Conservation (phyloP, 2,113 vertebrate species). For the Pachypanchax playfairii region DNA sequence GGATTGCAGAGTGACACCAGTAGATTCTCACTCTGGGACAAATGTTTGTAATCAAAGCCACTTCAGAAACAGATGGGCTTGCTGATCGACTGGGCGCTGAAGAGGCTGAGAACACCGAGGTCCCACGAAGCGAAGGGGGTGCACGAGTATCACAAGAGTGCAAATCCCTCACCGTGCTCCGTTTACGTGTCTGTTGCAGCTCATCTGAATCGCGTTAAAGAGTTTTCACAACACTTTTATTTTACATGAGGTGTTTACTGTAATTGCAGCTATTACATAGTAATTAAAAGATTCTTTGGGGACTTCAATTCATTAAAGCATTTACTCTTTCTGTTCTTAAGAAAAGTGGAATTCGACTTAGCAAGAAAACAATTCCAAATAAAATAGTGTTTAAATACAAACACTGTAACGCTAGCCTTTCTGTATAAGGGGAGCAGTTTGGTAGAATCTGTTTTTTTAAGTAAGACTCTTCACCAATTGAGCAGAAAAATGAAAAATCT, state of each 20-base stretch:
- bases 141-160: conserved; percentile 8
- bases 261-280: conserved; percentile 30
- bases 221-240: conserved; percentile 9
- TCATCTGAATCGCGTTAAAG: conserved; percentile 33
- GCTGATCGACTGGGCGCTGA: conserved; percentile 39
- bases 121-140: conserved; percentile 28
- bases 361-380: conserved; percentile 4
- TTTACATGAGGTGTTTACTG: conserved; percentile 29
- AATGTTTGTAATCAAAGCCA: conserved; percentile 66
- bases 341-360: conserved; percentile 13
- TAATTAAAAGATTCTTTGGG: conserved; percentile 26
- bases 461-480: neutral
- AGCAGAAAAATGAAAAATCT: neutral
- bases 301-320: conserved; percentile 27
- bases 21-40: conserved; percentile 56
- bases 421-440: neutral
- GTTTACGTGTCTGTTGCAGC: conserved; percentile 7
- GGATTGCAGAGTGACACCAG: conserved; percentile 48
- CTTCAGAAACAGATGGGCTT: conserved; percentile 70
- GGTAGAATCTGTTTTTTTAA: conserved; percentile 4
- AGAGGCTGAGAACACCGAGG: conserved; percentile 47
- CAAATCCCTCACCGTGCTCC: conserved; percentile 8
- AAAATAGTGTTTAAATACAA: conserved; percentile 9
- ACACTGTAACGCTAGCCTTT: conserved; percentile 16
- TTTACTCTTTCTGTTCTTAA: conserved; percentile 11